Base-by-base conservation (phyloP, 2,888 invertebrate species). In the Sceliomorpha sp. region DNA sequence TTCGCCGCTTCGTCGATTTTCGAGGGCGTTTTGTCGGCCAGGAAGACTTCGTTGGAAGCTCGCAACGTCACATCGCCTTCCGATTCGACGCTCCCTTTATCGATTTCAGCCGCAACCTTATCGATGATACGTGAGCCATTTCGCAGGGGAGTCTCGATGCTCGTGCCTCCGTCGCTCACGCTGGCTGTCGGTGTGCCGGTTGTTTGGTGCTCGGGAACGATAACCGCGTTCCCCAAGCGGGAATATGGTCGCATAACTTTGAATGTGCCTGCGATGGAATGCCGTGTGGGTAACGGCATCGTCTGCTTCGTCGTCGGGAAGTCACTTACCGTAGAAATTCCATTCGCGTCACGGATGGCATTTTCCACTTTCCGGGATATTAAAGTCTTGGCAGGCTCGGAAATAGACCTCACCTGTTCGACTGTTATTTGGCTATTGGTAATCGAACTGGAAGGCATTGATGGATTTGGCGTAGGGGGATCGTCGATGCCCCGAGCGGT, bases 351-450 rank as follows among this genome's bases (percentile, higher is more conserved):
- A 45, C 36, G 40, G 27, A 39, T 51, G 56, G 45, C 31, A 56
- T 68, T 55, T 40, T 42, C 56, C 50, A 55, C 39, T 55, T 62
- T 29, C 45, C 51, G 50, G 34, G 62, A 62, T 62, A 69, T 63
- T 62, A 45, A 53, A 53, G 58, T 59, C 53, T 50, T 48, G 34
- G 44, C n/a, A 31, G 31, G 9, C 27, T 47, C 47, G 53, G 48
- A 48, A 48, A 66, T 31, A 55, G 37, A 55, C 31, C 24, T 31
- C 12, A 42, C 29, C 36, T 13, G 14, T 12, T 36, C 36, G n/a
- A 2, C 36, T 51, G 37, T 12, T 32, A n/a, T 29, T 31, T 40
- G 36, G 42, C 0, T 27, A 27, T 29, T 48, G 31, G 47, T 14
- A 12, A 26, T 12, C n/a, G 7, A 13, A 17, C 27, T 58, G 48